Evolutionary conservation across 2,113 vertebrate genomes (phyloP).

Genomic region (Rhinopomastus cyanomelas): DNA sequence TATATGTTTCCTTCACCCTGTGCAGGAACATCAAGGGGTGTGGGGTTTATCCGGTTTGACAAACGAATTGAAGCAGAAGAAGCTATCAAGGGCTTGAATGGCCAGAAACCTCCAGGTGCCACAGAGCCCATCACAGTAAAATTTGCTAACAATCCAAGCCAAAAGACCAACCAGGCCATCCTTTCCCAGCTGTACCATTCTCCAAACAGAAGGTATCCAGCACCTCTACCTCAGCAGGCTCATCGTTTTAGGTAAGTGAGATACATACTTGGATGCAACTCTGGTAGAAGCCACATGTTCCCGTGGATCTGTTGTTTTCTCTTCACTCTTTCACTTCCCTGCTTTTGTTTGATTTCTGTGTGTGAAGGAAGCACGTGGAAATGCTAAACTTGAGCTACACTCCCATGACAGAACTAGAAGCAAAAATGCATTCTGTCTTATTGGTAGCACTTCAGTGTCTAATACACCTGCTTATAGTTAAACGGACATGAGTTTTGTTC

Average conservation of each 20-base stretch:
- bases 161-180: slow-evolving; percentile 97
- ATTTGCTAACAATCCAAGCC: slow-evolving; percentile 99
- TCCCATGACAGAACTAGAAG: background rate
- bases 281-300: background rate
- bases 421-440: background rate
- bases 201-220: slow-evolving; percentile 95
- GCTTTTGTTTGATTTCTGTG: background rate
- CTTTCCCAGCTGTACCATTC: slow-evolving; percentile 98
- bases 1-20: background rate
- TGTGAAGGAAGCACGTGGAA: background rate
- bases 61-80: slow-evolving; percentile 97
- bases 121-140: slow-evolving; percentile 98
- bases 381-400: background rate
- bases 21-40: slow-evolving; percentile 93
- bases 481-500: background rate
- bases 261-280: background rate
- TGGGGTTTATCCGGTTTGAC: slow-evolving; percentile 98
- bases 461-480: background rate
- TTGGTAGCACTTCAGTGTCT: background rate
- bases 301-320: background rate
- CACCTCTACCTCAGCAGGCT: slow-evolving; percentile 97
- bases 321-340: background rate
- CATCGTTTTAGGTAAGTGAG: slow-evolving; percentile 95
- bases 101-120: slow-evolving; percentile 95
- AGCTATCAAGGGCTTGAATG: slow-evolving; percentile 98